These are phyloP conservation scores for Drosophila rufa DNA, from an alignment of 1,140 invertebrate species.

Conservation along the genomic window DNA sequence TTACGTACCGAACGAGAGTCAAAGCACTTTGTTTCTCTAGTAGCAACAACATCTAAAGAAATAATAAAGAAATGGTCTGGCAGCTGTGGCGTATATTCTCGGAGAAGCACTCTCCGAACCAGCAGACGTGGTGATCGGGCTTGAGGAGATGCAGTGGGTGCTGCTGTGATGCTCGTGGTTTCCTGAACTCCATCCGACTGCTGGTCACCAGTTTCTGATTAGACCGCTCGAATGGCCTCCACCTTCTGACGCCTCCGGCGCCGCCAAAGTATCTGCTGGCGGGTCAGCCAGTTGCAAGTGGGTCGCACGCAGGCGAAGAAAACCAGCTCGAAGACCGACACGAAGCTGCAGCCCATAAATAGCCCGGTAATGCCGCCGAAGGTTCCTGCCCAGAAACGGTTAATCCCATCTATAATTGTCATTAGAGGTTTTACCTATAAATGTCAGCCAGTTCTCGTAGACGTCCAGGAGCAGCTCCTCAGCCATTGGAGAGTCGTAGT, in stretches of 20 bases:
- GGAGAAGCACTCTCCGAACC: too few species aligned
- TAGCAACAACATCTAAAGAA: too few species aligned
- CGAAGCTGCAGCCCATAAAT: constrained; percentile 89
- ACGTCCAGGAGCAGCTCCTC: constrained; percentile 87
- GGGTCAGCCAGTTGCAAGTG: constrained; percentile 72
- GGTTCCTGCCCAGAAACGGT: constrained; percentile 85
- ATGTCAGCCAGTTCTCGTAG: constrained; percentile 86
- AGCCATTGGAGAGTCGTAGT: constrained; percentile 87
- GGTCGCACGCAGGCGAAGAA: constrained; percentile 86
- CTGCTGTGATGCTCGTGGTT: too few species aligned
- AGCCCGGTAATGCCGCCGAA: constrained; percentile 89
- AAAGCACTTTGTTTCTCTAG: too few species aligned
- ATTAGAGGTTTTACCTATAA: constrained; percentile 64
- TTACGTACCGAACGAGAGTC: too few species aligned
- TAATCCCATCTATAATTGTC: constrained; percentile 13
- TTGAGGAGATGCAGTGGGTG: too few species aligned
- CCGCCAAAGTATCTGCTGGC: constrained; percentile 62
- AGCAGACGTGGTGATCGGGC: too few species aligned
- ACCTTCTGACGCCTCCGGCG: constrained; percentile 7
- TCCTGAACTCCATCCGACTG: too few species aligned
- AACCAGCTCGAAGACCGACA: constrained; percentile 88
- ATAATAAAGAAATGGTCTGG: too few species aligned
- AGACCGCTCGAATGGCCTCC: neutral
- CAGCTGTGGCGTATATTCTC: too few species aligned
- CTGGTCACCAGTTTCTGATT: too few species aligned